Percentiles rank a stretch among this genome's conserved stretches.
These are phyloP conservation scores for Orchesella flavescens DNA, from an alignment of 2,888 invertebrate species.

Conservation along the genomic window DNA sequence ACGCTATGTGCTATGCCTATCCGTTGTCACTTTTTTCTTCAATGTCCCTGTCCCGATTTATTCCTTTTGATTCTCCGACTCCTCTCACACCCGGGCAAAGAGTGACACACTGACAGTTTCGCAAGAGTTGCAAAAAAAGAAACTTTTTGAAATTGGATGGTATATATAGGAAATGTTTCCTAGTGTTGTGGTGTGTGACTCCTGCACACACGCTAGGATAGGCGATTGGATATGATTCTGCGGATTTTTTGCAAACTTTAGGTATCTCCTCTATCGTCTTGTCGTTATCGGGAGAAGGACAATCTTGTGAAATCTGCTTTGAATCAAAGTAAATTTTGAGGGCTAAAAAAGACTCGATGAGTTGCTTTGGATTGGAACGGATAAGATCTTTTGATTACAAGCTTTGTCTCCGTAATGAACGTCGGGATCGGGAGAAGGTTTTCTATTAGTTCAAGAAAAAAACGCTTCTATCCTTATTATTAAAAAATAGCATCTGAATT, in stretches of 20 bases:
- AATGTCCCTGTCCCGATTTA: slow-evolving; percentile 60
- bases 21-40: slow-evolving; percentile 58
- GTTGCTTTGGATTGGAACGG: background rate
- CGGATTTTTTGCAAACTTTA: slow-evolving; percentile 10
- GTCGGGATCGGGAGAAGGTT: too few relatives aligned
- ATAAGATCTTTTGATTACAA: background rate
- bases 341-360: background rate
- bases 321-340: slow-evolving; percentile 13
- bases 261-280: background rate
- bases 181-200: background rate
- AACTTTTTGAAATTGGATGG: slow-evolving; percentile 13
- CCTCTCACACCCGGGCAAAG: slow-evolving; percentile 56
- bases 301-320: slow-evolving; percentile 36
- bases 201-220: background rate
- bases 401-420: too few relatives aligned
- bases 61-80: slow-evolving; percentile 44
- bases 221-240: background rate
- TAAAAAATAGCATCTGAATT: too few relatives aligned
- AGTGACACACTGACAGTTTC: slow-evolving; percentile 55
- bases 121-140: slow-evolving; percentile 30
- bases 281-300: slow-evolving; percentile 3
- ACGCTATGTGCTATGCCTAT: background rate
- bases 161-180: slow-evolving; percentile 6
- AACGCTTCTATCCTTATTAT: too few relatives aligned
- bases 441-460: too few relatives aligned